Evolutionary conservation across 2,797 vertebrate genomes (phyloP).

Genomic region (Otolemur crassicaudatus): DNA sequence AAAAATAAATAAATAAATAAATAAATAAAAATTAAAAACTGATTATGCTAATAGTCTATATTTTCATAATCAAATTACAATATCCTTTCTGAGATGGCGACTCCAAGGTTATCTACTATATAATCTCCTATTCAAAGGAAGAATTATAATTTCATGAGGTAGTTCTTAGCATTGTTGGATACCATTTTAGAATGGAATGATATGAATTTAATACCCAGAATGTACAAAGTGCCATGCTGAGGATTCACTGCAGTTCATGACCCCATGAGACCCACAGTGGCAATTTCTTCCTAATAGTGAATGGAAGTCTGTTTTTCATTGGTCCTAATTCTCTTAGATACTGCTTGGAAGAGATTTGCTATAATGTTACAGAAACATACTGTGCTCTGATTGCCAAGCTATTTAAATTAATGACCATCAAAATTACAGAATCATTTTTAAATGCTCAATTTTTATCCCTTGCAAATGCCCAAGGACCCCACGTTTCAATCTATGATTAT

Average conservation of each 20-base stretch:
- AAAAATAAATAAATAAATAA: no score
- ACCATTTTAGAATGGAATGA: neutral
- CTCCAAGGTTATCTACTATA: neutral
- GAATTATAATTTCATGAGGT: neutral
- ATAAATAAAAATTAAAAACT: neutral
- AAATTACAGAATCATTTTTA: neutral
- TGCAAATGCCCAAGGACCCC: neutral
- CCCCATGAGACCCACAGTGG: neutral
- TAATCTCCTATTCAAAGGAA: neutral
- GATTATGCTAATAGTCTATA: neutral
- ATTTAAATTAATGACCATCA: neutral
- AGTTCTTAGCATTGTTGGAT: neutral
- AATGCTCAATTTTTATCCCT: neutral
- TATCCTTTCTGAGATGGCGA: neutral
- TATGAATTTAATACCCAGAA: neutral
- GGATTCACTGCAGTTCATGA: neutral
- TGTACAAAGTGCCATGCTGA: neutral
- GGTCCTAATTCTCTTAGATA: neutral
- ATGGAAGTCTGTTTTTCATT: neutral
- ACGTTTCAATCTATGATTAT: neutral
- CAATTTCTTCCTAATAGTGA: neutral
- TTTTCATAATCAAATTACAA: neutral
- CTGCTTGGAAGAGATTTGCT: neutral
- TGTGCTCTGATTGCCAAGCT: constrained; percentile 20
- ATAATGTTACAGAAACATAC: neutral